Evolutionary conservation across 2,113 vertebrate species (phyloP).

Genomic region (Cryptomyrus ogoouensis): DNA sequence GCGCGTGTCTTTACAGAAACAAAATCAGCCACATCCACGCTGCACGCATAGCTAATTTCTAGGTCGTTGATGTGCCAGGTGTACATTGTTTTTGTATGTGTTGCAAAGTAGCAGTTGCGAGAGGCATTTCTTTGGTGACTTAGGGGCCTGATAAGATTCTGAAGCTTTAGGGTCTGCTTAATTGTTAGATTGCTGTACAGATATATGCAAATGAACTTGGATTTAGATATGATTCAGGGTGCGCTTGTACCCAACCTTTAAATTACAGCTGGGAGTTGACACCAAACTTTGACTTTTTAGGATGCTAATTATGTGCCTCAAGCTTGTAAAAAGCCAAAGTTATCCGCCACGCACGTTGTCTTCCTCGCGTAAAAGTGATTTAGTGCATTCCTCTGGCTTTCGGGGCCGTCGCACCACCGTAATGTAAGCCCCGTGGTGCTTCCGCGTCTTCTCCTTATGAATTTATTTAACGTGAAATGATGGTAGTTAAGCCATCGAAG

Average conservation of each 20-base stretch:
- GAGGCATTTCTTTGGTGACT: background rate
- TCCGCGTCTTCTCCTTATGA: conserved; percentile 39
- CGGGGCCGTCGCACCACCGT: conserved; percentile 59
- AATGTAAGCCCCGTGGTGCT: conserved; percentile 57
- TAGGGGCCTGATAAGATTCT: background rate
- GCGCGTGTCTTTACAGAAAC: background rate
- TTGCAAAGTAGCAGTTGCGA: background rate
- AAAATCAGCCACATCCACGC: background rate
- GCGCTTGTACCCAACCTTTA: conserved; percentile 20
- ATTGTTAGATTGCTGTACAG: background rate
- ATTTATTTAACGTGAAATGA: conserved; percentile 35
- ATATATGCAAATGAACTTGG: background rate
- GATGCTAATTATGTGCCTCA: conserved; percentile 26
- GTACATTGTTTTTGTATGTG: background rate
- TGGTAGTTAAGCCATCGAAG: conserved; percentile 33
- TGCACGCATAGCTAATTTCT: background rate
- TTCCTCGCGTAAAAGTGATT: conserved; percentile 69
- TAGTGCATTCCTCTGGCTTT: conserved; percentile 57
- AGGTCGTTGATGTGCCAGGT: background rate
- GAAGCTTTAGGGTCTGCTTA: background rate
- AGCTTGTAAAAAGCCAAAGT: conserved; percentile 24
- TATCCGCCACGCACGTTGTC: conserved; percentile 52
- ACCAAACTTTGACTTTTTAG: conserved; percentile 28
- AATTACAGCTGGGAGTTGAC: conserved; percentile 36
- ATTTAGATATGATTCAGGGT: background rate